Evolutionary conservation across 2,113 vertebrate genomes (phyloP), one percentile per base, ranked within the genome.

Genomic region (Amblyornis subalaris): DNA sequence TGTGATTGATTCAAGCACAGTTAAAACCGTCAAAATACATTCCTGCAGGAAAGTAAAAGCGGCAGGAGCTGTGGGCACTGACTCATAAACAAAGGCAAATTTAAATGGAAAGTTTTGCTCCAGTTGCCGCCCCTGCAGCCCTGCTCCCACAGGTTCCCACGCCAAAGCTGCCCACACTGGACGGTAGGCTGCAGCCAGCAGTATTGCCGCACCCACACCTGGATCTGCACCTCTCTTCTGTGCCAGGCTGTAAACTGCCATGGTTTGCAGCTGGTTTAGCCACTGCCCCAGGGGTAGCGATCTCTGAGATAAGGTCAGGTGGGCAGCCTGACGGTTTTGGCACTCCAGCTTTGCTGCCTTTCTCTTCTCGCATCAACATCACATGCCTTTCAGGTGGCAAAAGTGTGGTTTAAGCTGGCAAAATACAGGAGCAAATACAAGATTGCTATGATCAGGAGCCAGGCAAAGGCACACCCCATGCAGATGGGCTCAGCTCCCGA

Each of bases 11-110:
- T 85, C 66, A 91, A 73, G 60, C 62, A 58, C 71, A 57, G 62
- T n/a, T 67, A 82, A 95, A 85, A 75, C 9, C 0, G 0, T 62
- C 54, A 55, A 81, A 82, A 91, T 28, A 23, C 50, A 51, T 88
- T 91, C 66, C 89, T 88, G 65, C 35, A 95, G 74, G 62, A 85
- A 88, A 88, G 74, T 36, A 88, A 93, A 96, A 94, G 85, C 71
- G 93, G 78, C 85, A 48, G 82, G 82, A 93, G 72, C 58, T 54
- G 82, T 29, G 75, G 71, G 74, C 45, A 73, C 88, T 88, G 71
- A 90, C 58, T 94, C 92, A 88, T 54, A 88, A 64, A 81, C 48
- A 70, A 85, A 91, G 58, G 50, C 45, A 95, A 91, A 95, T 62
- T 69, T 61, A 76, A 82, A 12, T 1, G 1, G 57, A n/a, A 95